phyloP scores from a whole-genome alignment of 2,113 vertebrate genomes.

The Carlito syrichta region DNA sequence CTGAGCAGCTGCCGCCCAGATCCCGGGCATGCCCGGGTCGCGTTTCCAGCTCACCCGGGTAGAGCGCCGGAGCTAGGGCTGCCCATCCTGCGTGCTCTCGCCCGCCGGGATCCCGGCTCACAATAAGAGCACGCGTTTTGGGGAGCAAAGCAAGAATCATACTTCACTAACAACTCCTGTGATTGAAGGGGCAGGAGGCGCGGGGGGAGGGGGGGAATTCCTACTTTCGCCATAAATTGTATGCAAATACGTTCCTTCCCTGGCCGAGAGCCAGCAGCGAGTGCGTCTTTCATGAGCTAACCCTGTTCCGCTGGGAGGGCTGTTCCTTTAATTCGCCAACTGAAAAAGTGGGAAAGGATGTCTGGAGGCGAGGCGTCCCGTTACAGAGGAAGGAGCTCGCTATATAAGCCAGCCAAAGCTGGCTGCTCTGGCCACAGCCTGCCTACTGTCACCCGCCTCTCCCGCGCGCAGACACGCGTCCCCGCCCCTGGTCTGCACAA shows the following conservation, averaged over 20 bases:
- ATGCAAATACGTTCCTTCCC: constrained; percentile 78
- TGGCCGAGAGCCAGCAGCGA: constrained; percentile 50
- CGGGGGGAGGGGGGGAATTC: constrained; percentile 72
- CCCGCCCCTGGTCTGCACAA: not conserved
- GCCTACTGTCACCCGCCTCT: constrained; percentile 77
- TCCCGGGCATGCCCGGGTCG: not conserved
- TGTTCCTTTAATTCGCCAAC: constrained; percentile 86
- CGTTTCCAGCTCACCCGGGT: not conserved
- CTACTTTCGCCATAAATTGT: constrained; percentile 82
- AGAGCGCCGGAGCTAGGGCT: not conserved
- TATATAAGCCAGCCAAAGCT: constrained; percentile 84
- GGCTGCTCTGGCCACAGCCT: constrained; percentile 73
- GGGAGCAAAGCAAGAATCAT: constrained; percentile 32
- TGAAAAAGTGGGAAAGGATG: constrained; percentile 77
- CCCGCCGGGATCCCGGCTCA: constrained; percentile 20
- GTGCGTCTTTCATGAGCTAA: constrained; percentile 75
- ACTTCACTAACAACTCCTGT: constrained; percentile 27
- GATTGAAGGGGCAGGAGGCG: not conserved
- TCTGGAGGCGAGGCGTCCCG: constrained; percentile 87
- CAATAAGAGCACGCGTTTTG: constrained; percentile 33
- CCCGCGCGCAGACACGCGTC: not conserved
- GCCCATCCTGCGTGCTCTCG: not conserved
- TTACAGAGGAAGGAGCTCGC: constrained; percentile 84
- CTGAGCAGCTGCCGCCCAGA: constrained; percentile 17
- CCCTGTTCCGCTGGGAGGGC: constrained; percentile 76